These are phyloP conservation scores for Caenorhabditis panamensis DNA, from an alignment of 2,888 invertebrate genomes.

Conservation along the genomic window DNA sequence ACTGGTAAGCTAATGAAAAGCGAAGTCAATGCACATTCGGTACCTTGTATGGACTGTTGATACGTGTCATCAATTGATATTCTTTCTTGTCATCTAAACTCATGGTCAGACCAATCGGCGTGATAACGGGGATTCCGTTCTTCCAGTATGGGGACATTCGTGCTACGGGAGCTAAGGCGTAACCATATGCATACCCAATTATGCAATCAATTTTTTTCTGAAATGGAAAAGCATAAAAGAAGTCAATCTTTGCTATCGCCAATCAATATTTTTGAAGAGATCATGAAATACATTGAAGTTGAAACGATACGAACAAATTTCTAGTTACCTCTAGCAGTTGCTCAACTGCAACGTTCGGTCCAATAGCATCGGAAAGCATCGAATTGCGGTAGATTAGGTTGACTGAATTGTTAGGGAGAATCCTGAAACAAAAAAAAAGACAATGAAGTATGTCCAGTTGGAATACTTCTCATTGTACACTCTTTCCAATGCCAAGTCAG, in stretches of 20 bases:
- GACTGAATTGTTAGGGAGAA: conserved; percentile 72
- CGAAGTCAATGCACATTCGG: not conserved
- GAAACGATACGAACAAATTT: not conserved
- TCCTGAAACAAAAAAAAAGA: conserved; percentile 17
- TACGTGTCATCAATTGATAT: conserved; percentile 89
- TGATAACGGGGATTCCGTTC: conserved; percentile 86
- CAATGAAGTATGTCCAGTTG: not conserved
- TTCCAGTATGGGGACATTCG: conserved; percentile 79
- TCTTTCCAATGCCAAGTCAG: conserved; percentile 74
- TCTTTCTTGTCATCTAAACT: conserved; percentile 87
- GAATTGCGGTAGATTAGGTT: conserved; percentile 73
- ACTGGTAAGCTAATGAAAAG: not conserved
- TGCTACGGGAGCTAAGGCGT: conserved; percentile 79
- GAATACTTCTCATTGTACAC: conserved; percentile 70
- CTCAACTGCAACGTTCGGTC: conserved; percentile 79
- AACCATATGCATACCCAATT: conserved; percentile 78
- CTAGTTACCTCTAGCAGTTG: conserved; percentile 63
- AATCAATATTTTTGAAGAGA: no score
- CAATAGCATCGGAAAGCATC: conserved; percentile 76
- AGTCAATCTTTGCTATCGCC: no score
- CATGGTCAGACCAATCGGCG: conserved; percentile 89
- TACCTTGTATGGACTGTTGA: conserved; percentile 87
- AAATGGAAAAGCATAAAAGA: no score
- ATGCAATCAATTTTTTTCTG: conserved; percentile 76
- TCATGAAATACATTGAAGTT: not conserved